Evolutionary conservation across 35 echinoderm and acorn worm species (phyloP).

Genomic region (Apostichopus parvimensis): DNA sequence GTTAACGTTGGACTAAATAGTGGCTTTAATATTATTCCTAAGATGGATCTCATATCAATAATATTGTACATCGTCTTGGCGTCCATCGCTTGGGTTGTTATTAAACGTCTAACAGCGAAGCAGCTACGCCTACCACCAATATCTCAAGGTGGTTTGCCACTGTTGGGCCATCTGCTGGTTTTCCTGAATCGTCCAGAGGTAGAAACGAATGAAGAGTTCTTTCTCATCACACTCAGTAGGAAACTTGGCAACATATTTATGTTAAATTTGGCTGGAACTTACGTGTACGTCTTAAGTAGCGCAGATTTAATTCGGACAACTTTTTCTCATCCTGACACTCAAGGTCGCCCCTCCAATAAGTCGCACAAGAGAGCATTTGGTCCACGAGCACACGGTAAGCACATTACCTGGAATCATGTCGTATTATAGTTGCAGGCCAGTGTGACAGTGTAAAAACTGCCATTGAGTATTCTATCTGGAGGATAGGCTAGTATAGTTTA

Average conservation of each 20-base stretch:
- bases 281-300: constrained; percentile 10
- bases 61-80: neutral
- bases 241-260: constrained; percentile 31
- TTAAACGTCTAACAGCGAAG: constrained; percentile 2
- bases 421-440: neutral
- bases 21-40: too few relatives aligned
- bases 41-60: constrained; percentile 7
- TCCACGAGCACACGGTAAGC: constrained; percentile 42
- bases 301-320: neutral
- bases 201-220: constrained; percentile 13
- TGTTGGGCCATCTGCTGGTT: constrained; percentile 28
- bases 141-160: neutral
- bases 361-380: constrained; percentile 47
- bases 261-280: constrained; percentile 49
- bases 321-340: constrained; percentile 20
- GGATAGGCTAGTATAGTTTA: neutral
- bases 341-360: constrained; percentile 36
- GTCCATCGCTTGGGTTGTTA: neutral
- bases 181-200: constrained; percentile 26
- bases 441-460: neutral
- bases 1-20: too few relatives aligned
- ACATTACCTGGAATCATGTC: neutral
- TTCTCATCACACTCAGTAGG: neutral
- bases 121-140: constrained; percentile 15
- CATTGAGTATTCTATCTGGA: neutral